Conservation (phyloP, 1,140 invertebrate genomes). For the Caenorhabditis brenneri region DNA sequence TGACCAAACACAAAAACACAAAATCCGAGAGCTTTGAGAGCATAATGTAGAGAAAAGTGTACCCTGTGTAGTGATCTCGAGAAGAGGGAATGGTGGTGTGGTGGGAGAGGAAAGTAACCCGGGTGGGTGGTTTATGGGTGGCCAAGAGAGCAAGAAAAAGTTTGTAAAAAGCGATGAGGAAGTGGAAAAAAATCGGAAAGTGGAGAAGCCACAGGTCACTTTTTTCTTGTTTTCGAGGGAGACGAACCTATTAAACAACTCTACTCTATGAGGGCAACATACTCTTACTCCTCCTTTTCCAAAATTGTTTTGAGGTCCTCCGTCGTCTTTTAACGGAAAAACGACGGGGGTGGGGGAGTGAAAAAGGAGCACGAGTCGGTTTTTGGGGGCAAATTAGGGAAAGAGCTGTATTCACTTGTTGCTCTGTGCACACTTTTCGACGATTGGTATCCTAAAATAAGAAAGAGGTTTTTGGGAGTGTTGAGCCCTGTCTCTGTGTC, state of each 20-base stretch:
- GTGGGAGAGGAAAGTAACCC: background rate
- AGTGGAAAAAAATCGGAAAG: background rate
- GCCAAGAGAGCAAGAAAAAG: background rate
- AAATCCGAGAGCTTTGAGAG: background rate
- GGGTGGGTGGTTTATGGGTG: too few species aligned
- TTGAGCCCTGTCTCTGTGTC: background rate
- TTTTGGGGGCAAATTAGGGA: slow-evolving; percentile 9
- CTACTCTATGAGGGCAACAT: background rate
- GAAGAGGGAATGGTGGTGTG: background rate
- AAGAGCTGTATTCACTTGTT: slow-evolving; percentile 21
- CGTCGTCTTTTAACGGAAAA: background rate
- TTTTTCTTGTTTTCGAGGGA: background rate
- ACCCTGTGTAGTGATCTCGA: too few species aligned
- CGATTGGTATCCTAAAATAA: slow-evolving; percentile 21
- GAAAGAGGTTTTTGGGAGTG: background rate
- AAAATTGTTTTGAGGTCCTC: slow-evolving; percentile 24
- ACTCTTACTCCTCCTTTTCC: background rate
- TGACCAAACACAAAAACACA: background rate
- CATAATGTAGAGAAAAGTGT: background rate
- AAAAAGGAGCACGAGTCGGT: background rate
- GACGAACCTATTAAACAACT: slow-evolving; percentile 38
- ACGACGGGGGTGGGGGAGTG: background rate
- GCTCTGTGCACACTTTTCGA: background rate
- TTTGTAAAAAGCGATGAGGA: slow-evolving; percentile 21
- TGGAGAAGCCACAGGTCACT: slow-evolving; percentile 6